phyloP scores from a whole-genome alignment of 1,140 invertebrate species.

The Euborellia annulipes region DNA sequence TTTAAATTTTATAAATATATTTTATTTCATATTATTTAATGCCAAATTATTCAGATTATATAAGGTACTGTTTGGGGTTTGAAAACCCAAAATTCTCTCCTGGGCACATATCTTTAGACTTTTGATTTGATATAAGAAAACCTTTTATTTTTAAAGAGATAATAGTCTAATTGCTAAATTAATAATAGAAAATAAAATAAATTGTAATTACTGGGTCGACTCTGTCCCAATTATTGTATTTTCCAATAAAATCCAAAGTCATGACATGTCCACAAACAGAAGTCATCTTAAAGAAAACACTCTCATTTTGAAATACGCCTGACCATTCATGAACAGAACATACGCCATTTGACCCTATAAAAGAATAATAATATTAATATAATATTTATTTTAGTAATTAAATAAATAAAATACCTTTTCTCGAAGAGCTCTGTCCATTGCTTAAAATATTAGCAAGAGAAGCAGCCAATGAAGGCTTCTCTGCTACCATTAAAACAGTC shows the following conservation, averaged over 20 bases:
- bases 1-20: too few species aligned
- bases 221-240: conserved; percentile 97
- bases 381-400: neutral
- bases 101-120: too few species aligned
- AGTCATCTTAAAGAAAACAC: conserved; percentile 83
- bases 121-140: too few species aligned
- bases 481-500: conserved; percentile 94
- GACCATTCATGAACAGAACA: conserved; percentile 90
- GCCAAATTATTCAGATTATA: too few species aligned
- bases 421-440: conserved; percentile 58
- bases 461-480: conserved; percentile 94
- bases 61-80: too few species aligned
- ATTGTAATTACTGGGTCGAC: conserved; percentile 71
- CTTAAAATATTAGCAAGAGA: conserved; percentile 91
- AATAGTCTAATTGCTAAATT: too few species aligned
- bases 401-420: conserved; percentile 79
- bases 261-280: conserved; percentile 98
- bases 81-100: too few species aligned
- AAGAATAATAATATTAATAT: conserved; percentile 8
- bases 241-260: conserved; percentile 85
- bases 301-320: conserved; percentile 58
- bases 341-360: conserved; percentile 65
- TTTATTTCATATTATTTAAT: too few species aligned
- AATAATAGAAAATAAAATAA: too few species aligned
- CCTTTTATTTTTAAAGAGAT: too few species aligned